Conservation (phyloP, 2,888 invertebrate species). For the Pimpla rufipes region DNA sequence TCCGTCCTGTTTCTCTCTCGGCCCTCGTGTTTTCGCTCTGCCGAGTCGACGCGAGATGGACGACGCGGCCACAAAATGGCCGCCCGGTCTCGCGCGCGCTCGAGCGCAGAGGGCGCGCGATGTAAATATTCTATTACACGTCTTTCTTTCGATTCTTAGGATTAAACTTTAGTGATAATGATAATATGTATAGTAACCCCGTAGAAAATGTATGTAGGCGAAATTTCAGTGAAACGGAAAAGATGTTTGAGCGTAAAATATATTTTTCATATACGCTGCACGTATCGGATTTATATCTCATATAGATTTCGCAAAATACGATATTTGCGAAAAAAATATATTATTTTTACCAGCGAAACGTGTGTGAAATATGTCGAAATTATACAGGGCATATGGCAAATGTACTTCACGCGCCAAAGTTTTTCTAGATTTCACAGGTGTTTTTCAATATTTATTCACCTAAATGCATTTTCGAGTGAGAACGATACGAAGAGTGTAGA, state of each 20-base stretch:
- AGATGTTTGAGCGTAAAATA: no score
- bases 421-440: background rate
- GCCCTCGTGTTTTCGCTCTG: conserved; percentile 7
- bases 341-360: no score
- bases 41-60: conserved; percentile 42
- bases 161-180: conserved; percentile 33
- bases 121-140: conserved; percentile 20
- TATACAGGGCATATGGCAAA: no score
- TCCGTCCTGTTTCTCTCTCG: conserved; percentile 26
- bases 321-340: no score
- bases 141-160: background rate
- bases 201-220: no score
- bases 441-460: background rate
- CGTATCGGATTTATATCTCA: no score
- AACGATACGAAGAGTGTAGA: conserved; percentile 20
- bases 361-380: no score
- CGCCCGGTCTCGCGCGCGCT: conserved; percentile 14
- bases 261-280: no score
- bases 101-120: conserved; percentile 35
- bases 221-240: no score
- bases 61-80: conserved; percentile 16
- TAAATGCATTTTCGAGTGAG: no score
- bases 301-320: no score
- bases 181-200: conserved; percentile 7
- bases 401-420: no score